Evolutionary conservation across 2,113 vertebrate genomes (phyloP), one percentile per base, ranked within the genome.

Genomic region (Rhynchopsitta pachyrhyncha): DNA sequence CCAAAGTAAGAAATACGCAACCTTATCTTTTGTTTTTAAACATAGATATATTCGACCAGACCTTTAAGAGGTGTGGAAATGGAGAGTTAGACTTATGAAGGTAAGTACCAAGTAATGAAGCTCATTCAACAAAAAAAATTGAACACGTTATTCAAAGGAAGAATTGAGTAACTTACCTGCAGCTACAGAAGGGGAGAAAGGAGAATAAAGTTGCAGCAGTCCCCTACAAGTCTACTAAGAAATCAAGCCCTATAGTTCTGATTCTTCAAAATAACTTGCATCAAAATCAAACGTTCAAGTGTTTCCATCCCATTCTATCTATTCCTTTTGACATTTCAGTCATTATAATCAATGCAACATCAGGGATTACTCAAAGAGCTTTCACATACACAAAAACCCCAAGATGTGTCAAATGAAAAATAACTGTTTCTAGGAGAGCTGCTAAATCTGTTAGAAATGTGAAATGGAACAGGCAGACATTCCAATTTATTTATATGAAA

Each of bases 151-250:
- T 66, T 75, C 39, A 79, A 52, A 20, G 12, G 41, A 92, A 91
- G 24, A 94, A 82, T 6, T 17, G 23, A 57, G 27, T 49, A 83
- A 97, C 94, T 97, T 96, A 96, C 96, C 92, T 94, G 92, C 50
- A 92, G 59, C 57, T 95, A 95, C 13, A 78, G 46, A 88, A 90
- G 67, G 22, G 37, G 57, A 79, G 55, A 63, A 88, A 6, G 16
- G 20, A 39, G 44, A 75, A 60, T 7, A 55, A 41, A 92, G 33
- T 55, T 91, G 69, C 23, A 86, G 29, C 35, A 75, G 46, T n/a
- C 8, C 33, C 64, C 82, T 64, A 29, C 19, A 88, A 52, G 16
- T 50, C 78, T 68, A 78, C 60, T 80, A 35, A 37, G 41, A 90
- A 90, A 88, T 75, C 77, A 92, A 92, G 24, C 50, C 55, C 80